A percentile compares a stretch with the other conserved stretches of the same genome.
These are phyloP conservation scores for Arizona elegans DNA, from an alignment of 2,113 vertebrate species.

Conservation along the genomic window DNA sequence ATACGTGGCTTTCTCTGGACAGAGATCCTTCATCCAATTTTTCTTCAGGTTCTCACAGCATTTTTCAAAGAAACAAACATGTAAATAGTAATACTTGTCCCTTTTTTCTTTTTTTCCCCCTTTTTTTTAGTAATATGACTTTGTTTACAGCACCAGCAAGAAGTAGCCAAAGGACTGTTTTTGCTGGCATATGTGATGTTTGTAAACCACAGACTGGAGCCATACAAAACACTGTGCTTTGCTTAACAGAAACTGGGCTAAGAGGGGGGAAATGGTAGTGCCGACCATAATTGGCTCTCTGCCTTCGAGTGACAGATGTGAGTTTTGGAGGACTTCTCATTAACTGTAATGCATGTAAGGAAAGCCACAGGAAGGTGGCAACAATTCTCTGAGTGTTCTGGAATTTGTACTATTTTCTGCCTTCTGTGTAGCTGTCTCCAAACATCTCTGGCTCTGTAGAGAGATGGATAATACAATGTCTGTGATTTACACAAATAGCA, in stretches of 20 bases:
- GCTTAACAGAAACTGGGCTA: slow-evolving; percentile 59
- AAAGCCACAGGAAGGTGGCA: not conserved
- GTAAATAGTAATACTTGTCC: slow-evolving; percentile 5
- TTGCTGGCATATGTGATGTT: not conserved
- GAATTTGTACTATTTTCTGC: slow-evolving; percentile 49
- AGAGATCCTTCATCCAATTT: slow-evolving; percentile 5
- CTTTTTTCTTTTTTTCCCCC: not conserved
- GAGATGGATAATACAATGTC: not conserved
- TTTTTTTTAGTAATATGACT: not conserved
- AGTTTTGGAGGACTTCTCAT: not conserved
- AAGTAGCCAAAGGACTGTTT: not conserved
- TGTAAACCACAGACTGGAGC: not conserved
- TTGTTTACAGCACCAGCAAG: not conserved
- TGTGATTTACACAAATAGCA: not conserved
- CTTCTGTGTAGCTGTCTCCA: slow-evolving; percentile 16
- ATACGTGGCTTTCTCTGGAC: not conserved
- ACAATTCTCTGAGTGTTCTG: not conserved
- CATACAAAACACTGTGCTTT: slow-evolving; percentile 31
- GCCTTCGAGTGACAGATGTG: slow-evolving; percentile 9
- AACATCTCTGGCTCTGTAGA: not conserved
- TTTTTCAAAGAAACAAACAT: not conserved
- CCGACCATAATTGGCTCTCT: not conserved
- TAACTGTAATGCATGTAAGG: not conserved
- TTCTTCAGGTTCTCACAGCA: not conserved
- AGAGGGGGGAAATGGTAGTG: not conserved